phyloP scores from a whole-genome alignment of 2,797 vertebrate species.

The Thunnus albacares region DNA sequence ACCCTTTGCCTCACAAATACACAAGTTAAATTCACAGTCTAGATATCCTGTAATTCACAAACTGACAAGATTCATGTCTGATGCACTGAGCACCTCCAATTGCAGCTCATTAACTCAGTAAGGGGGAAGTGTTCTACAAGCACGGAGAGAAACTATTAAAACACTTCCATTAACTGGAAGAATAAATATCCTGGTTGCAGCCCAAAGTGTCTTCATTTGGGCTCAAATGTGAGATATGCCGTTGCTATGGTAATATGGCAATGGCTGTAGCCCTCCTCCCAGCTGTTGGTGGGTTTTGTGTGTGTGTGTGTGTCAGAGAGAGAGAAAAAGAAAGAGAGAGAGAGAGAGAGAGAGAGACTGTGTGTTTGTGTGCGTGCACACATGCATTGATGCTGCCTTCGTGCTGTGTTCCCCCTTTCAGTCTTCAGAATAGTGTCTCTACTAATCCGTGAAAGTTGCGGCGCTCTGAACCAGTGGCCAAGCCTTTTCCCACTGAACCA shows the following conservation, averaged over 20 bases:
- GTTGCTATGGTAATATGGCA: slow-evolving; percentile 97
- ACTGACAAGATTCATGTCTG: slow-evolving; percentile 73
- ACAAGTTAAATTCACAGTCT: slow-evolving; percentile 65
- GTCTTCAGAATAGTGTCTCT: slow-evolving; percentile 96
- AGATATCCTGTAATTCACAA: slow-evolving; percentile 76
- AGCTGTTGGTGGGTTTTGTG: slow-evolving; percentile 96
- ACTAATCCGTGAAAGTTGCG: slow-evolving; percentile 99
- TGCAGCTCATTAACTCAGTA: slow-evolving; percentile 80
- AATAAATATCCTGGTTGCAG: slow-evolving; percentile 85
- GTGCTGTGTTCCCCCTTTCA: slow-evolving; percentile 98
- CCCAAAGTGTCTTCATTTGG: slow-evolving; percentile 94
- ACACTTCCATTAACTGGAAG: slow-evolving; percentile 82
- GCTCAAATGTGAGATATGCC: slow-evolving; percentile 94
- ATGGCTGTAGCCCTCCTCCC: slow-evolving; percentile 93
- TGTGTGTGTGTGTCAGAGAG: slow-evolving; percentile 75
- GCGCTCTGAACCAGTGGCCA: slow-evolving; percentile 97
- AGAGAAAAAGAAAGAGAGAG: slow-evolving; percentile 57
- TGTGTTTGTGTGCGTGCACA: slow-evolving; percentile 81
- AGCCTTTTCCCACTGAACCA: slow-evolving; percentile 97
- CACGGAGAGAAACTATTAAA: slow-evolving; percentile 78
- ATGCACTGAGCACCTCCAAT: slow-evolving; percentile 72
- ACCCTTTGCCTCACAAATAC: slow-evolving; percentile 56
- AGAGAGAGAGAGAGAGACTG: slow-evolving; percentile 49
- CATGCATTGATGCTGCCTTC: slow-evolving; percentile 97
- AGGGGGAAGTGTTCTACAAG: slow-evolving; percentile 72